A percentile compares a stretch with the other conserved stretches of the same genome.
Evolutionary conservation across 1,140 invertebrate species (phyloP).

Genomic region (Drosophila leontia): DNA sequence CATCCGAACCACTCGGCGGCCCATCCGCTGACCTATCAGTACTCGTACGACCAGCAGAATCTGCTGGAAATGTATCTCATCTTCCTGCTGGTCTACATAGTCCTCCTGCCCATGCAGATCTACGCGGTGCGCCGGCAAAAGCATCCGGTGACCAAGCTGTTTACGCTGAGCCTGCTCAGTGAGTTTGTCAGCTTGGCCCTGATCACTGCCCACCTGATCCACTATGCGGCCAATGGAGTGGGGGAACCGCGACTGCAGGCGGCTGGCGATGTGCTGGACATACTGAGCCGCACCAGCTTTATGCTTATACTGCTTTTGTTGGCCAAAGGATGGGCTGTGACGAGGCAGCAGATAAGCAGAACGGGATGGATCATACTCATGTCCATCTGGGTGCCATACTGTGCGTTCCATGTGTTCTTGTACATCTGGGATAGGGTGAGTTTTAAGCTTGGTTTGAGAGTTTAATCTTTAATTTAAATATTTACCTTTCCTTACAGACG

Average conservation of each 20-base stretch:
- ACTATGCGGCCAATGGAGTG: slow-evolving; percentile 95
- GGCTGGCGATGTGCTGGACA: slow-evolving; percentile 96
- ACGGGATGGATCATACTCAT: slow-evolving; percentile 90
- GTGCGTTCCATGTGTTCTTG: slow-evolving; percentile 94
- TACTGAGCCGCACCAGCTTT: slow-evolving; percentile 95
- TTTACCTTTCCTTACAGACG: slow-evolving; percentile 87
- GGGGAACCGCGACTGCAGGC: slow-evolving; percentile 92
- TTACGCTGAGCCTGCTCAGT: slow-evolving; percentile 93
- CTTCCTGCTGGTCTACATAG: slow-evolving; percentile 94
- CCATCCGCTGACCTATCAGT: slow-evolving; percentile 96
- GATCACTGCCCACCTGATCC: slow-evolving; percentile 94
- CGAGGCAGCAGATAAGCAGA: slow-evolving; percentile 94
- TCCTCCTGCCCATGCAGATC: slow-evolving; percentile 94
- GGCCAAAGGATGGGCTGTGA: slow-evolving; percentile 99
- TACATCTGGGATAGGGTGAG: slow-evolving; percentile 98
- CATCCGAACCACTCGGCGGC: slow-evolving; percentile 93
- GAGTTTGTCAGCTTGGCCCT: slow-evolving; percentile 94
- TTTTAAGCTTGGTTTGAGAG: slow-evolving; percentile 1
- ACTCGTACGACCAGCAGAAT: slow-evolving; percentile 98
- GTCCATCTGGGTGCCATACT: slow-evolving; percentile 96
- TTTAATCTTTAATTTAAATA: not conserved
- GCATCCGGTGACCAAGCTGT: slow-evolving; percentile 96
- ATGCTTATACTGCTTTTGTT: slow-evolving; percentile 97
- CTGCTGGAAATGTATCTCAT: slow-evolving; percentile 96
- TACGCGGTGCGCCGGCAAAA: slow-evolving; percentile 94